Conservation (phyloP, 2,797 vertebrate species). For the Myoxocephalus aenaeus region DNA sequence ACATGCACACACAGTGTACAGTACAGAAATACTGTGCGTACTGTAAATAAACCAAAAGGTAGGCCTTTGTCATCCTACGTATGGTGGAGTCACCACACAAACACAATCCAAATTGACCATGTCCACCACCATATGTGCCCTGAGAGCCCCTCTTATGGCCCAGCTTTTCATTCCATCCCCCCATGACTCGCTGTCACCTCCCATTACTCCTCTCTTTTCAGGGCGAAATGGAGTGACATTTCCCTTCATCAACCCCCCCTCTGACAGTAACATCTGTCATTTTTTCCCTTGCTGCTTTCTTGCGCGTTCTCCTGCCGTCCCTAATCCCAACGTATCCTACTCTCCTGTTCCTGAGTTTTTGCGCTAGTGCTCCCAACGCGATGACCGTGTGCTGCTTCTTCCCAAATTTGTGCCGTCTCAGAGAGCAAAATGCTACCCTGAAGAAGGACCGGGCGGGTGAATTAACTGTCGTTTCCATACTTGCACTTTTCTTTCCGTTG, state of each 20-base stretch:
- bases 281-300: conserved; percentile 39
- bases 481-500: neutral
- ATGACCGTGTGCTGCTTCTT: neutral
- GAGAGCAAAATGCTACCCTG: neutral
- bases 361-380: neutral
- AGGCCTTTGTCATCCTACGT: conserved; percentile 3
- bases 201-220: conserved; percentile 55
- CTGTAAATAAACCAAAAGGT: conserved; percentile 18
- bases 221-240: conserved; percentile 52
- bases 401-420: neutral
- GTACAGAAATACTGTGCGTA: conserved; percentile 5
- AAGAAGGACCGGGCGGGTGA: neutral
- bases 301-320: conserved; percentile 9
- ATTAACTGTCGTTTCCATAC: neutral
- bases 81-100: conserved; percentile 28
- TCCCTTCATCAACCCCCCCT: conserved; percentile 38
- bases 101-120: conserved; percentile 38
- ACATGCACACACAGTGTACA: conserved; percentile 13
- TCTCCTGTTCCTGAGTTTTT: neutral
- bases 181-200: conserved; percentile 41
- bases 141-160: conserved; percentile 41
- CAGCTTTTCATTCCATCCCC: conserved; percentile 39
- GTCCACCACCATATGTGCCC: conserved; percentile 55
- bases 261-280: conserved; percentile 69
- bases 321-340: neutral